Percentiles rank a stretch among this genome's conserved stretches.
Conservation (phyloP, 2,113 vertebrate genomes). For the Ciconia stormi region DNA sequence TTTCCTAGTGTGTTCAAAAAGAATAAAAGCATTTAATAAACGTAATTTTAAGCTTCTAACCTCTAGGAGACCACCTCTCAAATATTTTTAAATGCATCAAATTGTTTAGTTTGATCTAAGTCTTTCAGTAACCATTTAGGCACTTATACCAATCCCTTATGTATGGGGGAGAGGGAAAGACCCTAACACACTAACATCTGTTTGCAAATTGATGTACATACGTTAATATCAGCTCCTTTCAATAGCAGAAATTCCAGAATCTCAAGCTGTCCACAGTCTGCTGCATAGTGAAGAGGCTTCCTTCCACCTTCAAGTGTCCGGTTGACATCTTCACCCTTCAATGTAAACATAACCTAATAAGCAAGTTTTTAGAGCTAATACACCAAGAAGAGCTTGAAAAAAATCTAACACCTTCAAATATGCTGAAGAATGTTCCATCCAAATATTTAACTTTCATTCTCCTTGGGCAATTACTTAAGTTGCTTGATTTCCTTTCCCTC, state of each 20-base stretch:
- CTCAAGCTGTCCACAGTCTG: slow-evolving; percentile 90
- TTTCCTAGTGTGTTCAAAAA: not conserved
- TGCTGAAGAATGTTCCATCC: not conserved
- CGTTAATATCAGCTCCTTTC: slow-evolving; percentile 94
- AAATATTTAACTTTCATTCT: not conserved
- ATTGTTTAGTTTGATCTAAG: not conserved
- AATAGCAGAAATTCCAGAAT: slow-evolving; percentile 90
- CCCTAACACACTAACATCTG: not conserved
- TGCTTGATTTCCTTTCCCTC: not conserved
- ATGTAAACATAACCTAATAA: not conserved
- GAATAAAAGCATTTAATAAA: not conserved
- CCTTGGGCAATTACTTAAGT: too few species aligned
- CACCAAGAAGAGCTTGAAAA: not conserved
- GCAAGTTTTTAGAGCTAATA: not conserved
- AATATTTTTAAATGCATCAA: not conserved
- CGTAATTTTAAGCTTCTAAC: not conserved
- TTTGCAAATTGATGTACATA: slow-evolving; percentile 67
- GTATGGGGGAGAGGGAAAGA: not conserved
- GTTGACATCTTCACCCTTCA: slow-evolving; percentile 91
- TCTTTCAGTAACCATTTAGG: not conserved
- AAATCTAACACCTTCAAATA: not conserved
- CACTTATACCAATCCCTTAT: not conserved
- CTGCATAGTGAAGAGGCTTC: slow-evolving; percentile 92
- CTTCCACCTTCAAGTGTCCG: slow-evolving; percentile 88
- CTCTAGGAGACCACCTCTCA: not conserved